Evolutionary conservation across 2,113 vertebrate species (phyloP).

Genomic region (Paradoxurus hermaphroditus): DNA sequence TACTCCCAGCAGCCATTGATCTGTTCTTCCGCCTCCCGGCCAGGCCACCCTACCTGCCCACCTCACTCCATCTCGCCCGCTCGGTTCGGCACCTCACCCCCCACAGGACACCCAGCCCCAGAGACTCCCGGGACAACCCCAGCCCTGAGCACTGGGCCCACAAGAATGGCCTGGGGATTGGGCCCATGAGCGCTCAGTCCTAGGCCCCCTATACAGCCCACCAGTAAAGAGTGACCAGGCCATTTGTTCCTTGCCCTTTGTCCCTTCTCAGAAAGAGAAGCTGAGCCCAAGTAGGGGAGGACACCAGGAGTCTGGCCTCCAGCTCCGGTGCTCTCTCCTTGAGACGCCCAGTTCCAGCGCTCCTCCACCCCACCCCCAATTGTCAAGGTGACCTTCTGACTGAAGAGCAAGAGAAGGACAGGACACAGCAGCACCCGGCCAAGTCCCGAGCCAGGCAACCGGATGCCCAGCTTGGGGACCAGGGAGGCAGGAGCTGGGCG

Average conservation of each 20-base stretch:
- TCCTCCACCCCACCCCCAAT: background rate
- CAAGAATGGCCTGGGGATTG: background rate
- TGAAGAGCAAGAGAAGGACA: slow-evolving; percentile 13
- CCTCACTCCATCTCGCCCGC: background rate
- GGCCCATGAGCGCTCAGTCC: background rate
- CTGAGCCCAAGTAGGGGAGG: accelerated
- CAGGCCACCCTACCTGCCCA: background rate
- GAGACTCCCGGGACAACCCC: background rate
- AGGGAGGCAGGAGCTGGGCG: background rate
- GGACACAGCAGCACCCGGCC: background rate
- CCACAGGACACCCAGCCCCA: no score
- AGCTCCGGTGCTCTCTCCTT: background rate
- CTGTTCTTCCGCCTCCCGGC: background rate
- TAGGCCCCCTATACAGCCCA: no score
- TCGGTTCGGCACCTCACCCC: background rate
- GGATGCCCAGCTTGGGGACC: background rate
- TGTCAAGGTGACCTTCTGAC: slow-evolving; percentile 61
- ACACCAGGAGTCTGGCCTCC: background rate
- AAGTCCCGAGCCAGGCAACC: background rate
- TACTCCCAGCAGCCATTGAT: background rate
- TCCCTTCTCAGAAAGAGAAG: background rate
- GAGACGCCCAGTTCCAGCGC: background rate
- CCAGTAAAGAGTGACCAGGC: background rate
- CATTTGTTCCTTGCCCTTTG: background rate
- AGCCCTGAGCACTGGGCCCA: background rate